Base-by-base conservation (phyloP, 2,888 invertebrate species). In the Ennomos erosarius region DNA sequence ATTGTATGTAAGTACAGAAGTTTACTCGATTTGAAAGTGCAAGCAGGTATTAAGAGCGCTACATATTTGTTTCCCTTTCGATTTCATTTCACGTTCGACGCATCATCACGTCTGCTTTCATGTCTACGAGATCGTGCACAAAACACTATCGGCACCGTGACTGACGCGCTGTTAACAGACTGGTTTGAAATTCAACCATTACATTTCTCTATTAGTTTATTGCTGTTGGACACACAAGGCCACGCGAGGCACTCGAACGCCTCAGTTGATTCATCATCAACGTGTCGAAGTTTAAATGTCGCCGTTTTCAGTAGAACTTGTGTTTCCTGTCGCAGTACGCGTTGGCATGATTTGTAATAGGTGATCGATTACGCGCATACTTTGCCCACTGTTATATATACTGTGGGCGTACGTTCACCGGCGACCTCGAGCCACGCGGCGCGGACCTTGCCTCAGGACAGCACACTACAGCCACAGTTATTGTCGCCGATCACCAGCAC, bases 391-490 rank as follows among this genome's bases (percentile, higher is more conserved):
- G 26, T 26, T 26, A 26, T 26, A 2, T 26, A 26, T 26, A 26
- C 26, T 26, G 26, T 26, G 26, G 3, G 74, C 69, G 79, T 78
- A 84, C 90, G 79, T 88, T 90, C 90, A 89, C 90, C 68, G 78
- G 68, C 70, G 89, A 87, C 90, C 90, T 89, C 89, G 90, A 67
- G 64, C 73, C 62, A 62, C 62, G 59, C 73, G 66, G 75, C 74
- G 70, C 79, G 80, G 88, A 86, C 90, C 90, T 89, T 88, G 89
- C 77, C 64, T 64, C 78, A 74, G 81, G 86, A 84, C 85, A 78
- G 37, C 45, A 43, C 38, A 74, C 69, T 73, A 71, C 71, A 68
- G 62, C 57, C 64, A 73, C 67, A 68, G 61, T 70, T 74, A 74
- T 80, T 73, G 79, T 81, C 79, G 69, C 74, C 67, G 55, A 34